Base-by-base conservation (phyloP, 1,140 invertebrate species). In the Pogonomyrmex californicus region DNA sequence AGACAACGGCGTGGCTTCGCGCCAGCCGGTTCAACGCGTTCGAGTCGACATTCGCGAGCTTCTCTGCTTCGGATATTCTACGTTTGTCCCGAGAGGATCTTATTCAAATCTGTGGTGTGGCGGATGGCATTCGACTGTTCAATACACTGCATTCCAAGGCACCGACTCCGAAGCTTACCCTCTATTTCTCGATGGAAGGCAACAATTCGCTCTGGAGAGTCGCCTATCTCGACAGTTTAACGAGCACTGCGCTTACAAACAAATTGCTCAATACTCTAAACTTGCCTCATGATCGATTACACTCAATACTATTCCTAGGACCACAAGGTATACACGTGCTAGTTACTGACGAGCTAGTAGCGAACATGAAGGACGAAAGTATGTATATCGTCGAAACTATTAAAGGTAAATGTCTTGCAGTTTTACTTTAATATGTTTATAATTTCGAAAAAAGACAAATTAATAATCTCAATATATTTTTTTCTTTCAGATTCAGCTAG, bases 71-170 rank as follows among this genome's bases (percentile, higher is more conserved):
- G 49, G 99, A 99, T 95, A 96, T 99, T 88, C 95, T 99, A 76
- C 96, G 98, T 85, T 95, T 99, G 88, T 97, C 97, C 2, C 96
- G 98, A 68, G 98, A 99, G 87, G 98, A 99, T 95, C 95, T 99
- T 14, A 98, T 99, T 71, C 98, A 99, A 95, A 99, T 99, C 73
- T 99, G 98, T 94, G 98, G 98, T 0, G 95, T 99, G 54, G 97
- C 98, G 73, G 98, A 99, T 94, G 97, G 97, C 14, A 99, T 99
- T 77, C 96, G 98, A 90, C 96, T 99, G 54, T 99, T 97, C 94
- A 99, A 99, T 95, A 97, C 98, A 62, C 95, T 99, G 62, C 98
- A 99, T 87, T 96, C 97, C 70, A 97, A 97, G 96, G 95, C 96
- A 36, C 97, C 98, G 78, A 95, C 96, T 30, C 98, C 98, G 0